Base-by-base conservation (phyloP, 2,888 invertebrate species). In the Orchesellides sinensis region DNA sequence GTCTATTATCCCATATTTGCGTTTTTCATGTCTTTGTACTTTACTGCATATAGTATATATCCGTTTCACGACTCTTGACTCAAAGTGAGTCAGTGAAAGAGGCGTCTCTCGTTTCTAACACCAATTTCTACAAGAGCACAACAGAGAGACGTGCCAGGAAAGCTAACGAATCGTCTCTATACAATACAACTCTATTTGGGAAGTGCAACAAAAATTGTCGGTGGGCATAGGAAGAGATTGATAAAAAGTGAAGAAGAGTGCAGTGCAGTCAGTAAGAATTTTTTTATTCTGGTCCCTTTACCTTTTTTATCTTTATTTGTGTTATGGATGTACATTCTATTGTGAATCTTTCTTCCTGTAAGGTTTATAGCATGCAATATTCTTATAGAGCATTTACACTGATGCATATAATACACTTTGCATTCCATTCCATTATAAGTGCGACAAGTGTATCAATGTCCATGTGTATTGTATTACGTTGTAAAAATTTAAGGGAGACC, bases 391-490 rank as follows among this genome's bases (percentile, higher is more conserved):
- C n/a, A 29, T 81, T 81, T 81, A 81, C 49, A 59, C 54, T 82
- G 81, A 75, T 82, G 81, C 74, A 82, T 82, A 69, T 82, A 82
- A 82, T 81, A 61, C 69, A 52, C 74, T 63, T 82, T 82, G 81
- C 70, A 70, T 82, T 61, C 81, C 61, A 74, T 74, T 82, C 81
- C 69, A 82, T 82, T 74, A 74, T 68, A 80, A 56, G 74, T 59
- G 66, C 81, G 68, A 68, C 81, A 75, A 75, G 81, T 75, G 63
- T 75, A 82, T 82, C 75, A 81, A 73, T 81, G 75, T 69, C 80
- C 68, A 63, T 63, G 52, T 74, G 66, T 65, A n/a, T n/a, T n/a
- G n/a, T n/a, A 59, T 72, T 49, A 69, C 59, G 69, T 45, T 70
- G 70, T 70, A 70, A 78, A 70, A 78, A 78, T 32, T 49, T 74